A percentile compares a stretch with the other conserved stretches of the same genome.
Conservation (phyloP, 2,888 invertebrate species). For the Aphrophora alni region DNA sequence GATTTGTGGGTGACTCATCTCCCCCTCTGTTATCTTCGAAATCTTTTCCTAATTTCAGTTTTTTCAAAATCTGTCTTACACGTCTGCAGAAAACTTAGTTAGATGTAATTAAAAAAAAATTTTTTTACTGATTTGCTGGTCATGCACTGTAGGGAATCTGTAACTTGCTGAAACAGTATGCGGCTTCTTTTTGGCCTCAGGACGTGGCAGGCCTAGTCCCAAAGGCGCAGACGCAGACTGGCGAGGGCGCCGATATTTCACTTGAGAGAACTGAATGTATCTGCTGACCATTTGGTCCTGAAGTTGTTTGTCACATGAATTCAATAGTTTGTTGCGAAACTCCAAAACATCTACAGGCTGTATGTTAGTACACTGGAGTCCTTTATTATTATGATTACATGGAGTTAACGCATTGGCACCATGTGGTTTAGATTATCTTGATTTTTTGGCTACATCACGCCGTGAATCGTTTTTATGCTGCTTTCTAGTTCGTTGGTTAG, state of each 20-base stretch:
- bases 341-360: not conserved
- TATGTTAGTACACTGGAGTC: not conserved
- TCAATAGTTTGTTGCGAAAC: slow-evolving; percentile 7
- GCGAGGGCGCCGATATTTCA: not conserved
- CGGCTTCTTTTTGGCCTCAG: not conserved
- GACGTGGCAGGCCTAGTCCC: not conserved
- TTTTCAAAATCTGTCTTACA: not conserved
- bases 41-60: not conserved
- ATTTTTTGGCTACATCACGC: too few species aligned
- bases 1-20: not conserved
- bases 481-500: too few species aligned
- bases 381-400: not conserved
- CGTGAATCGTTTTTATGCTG: not conserved
- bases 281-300: slow-evolving; percentile 2
- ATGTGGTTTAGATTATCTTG: not conserved
- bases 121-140: not conserved
- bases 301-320: not conserved
- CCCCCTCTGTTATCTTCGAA: not conserved
- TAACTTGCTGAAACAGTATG: slow-evolving; percentile 11
- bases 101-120: not conserved
- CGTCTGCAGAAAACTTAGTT: not conserved
- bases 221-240: not conserved
- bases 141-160: not conserved
- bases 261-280: not conserved
- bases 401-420: not conserved